phyloP scores from a whole-genome alignment of 2,888 invertebrate genomes.

The Acleris sparsana region DNA sequence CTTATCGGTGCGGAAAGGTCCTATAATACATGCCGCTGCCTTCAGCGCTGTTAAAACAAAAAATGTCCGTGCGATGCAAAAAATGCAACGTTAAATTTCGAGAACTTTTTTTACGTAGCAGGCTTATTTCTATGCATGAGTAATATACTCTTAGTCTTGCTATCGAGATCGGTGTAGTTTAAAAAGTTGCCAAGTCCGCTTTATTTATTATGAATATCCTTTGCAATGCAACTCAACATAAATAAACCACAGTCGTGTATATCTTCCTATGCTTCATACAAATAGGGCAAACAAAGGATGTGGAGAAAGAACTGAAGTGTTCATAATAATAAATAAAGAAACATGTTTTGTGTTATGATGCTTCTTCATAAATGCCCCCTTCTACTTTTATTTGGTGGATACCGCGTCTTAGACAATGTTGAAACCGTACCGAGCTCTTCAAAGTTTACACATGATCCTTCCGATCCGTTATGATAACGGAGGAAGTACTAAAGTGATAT shows the following conservation, averaged over 20 bases:
- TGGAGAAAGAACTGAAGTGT: too few relatives aligned
- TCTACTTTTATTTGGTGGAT: too few relatives aligned
- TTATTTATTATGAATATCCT: too few relatives aligned
- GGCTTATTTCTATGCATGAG: background rate
- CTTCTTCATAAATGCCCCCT: too few relatives aligned
- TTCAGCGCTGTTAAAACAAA: conserved; percentile 52
- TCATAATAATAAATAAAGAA: too few relatives aligned
- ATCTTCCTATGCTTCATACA: too few relatives aligned
- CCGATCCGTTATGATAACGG: conserved; percentile 29
- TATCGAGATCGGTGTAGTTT: background rate
- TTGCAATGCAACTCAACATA: too few relatives aligned
- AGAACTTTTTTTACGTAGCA: conserved; percentile 37
- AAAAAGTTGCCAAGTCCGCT: too few relatives aligned
- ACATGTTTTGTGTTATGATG: too few relatives aligned
- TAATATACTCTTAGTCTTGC: background rate
- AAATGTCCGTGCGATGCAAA: conserved; percentile 55
- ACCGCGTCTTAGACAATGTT: background rate
- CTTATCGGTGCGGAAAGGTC: conserved; percentile 77
- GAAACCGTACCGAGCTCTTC: conserved; percentile 3
- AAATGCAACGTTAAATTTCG: conserved; percentile 55
- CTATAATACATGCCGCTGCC: conserved; percentile 68
- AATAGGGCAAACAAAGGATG: too few relatives aligned
- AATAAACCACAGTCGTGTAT: too few relatives aligned
- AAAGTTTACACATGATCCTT: conserved; percentile 18
- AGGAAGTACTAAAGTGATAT: conserved; percentile 42